Conservation (phyloP, 53 echinoderm and acorn worm genomes). For the Astropecten irregularis region DNA sequence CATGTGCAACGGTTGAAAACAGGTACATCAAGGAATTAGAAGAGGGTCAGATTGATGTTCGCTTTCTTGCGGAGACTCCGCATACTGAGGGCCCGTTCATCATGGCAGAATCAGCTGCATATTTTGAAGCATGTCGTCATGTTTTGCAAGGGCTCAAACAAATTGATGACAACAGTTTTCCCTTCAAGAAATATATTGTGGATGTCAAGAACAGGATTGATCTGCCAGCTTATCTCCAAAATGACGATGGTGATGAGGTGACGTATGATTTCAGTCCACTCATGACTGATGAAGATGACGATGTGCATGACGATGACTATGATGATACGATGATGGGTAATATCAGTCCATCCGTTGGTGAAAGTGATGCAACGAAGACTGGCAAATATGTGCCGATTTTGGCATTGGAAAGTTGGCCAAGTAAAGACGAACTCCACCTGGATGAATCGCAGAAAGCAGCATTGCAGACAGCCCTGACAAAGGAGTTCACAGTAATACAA, state of each 20-base stretch:
- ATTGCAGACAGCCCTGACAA: conserved; percentile 73
- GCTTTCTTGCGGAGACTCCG: background rate
- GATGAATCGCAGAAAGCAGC: conserved; percentile 85
- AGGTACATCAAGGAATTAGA: conserved; percentile 48
- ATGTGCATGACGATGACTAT: no score
- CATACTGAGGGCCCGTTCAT: conserved; percentile 11
- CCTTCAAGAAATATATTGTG: conserved; percentile 76
- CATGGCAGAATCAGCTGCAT: conserved; percentile 86
- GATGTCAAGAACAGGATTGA: conserved; percentile 22
- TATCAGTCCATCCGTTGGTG: no score
- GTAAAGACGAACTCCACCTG: conserved; percentile 54
- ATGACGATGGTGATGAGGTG: background rate
- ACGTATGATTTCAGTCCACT: conserved; percentile 68
- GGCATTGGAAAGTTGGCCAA: conserved; percentile 63
- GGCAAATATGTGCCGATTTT: background rate
- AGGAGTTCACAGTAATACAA: conserved; percentile 87
- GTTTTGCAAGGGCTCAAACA: conserved; percentile 74
- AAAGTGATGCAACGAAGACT: no score
- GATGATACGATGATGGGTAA: no score
- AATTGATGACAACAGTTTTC: conserved; percentile 63
- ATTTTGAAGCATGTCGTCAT: conserved; percentile 88
- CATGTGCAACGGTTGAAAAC: conserved; percentile 72
- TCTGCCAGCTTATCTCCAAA: conserved; percentile 65
- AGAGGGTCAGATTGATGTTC: conserved; percentile 48
- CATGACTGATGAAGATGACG: background rate